Conservation (phyloP, 2,113 vertebrate genomes). For the Chauna torquata region DNA sequence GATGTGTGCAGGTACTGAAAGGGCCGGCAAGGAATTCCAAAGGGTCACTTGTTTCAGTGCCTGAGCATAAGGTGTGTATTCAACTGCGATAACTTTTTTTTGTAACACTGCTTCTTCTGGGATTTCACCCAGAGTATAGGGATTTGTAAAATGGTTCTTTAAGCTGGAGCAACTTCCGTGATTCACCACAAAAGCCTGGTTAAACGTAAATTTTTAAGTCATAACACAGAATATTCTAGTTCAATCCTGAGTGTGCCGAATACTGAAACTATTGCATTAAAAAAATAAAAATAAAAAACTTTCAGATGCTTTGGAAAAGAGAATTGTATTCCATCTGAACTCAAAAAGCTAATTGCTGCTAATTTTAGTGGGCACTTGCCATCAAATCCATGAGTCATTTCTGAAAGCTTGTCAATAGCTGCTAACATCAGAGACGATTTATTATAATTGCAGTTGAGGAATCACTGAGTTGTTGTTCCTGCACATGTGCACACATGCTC, state of each 20-base stretch:
- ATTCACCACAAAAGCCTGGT: not conserved
- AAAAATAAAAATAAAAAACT: not conserved
- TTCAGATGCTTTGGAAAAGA: not conserved
- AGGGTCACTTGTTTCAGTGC: not conserved
- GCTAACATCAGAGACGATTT: accelerated
- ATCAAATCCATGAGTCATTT: not conserved
- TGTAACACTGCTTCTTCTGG: not conserved
- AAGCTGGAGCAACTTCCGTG: not conserved
- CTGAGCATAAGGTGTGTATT: no score
- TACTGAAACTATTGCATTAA: not conserved
- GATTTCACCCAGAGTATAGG: not conserved
- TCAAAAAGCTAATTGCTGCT: not conserved
- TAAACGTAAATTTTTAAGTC: not conserved
- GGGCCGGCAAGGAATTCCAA: accelerated
- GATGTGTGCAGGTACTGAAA: accelerated
- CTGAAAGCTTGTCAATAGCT: not conserved
- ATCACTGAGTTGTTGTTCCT: accelerated
- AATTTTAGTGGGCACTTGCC: not conserved
- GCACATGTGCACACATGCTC: not conserved
- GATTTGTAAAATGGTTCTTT: not conserved
- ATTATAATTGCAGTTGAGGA: not conserved
- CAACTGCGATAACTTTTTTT: not conserved
- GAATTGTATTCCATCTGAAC: not conserved
- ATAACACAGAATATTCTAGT: not conserved
- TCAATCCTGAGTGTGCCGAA: not conserved